These are phyloP conservation scores for Hypolimnas misippus DNA, from an alignment of 2,888 invertebrate genomes.

Conservation along the genomic window DNA sequence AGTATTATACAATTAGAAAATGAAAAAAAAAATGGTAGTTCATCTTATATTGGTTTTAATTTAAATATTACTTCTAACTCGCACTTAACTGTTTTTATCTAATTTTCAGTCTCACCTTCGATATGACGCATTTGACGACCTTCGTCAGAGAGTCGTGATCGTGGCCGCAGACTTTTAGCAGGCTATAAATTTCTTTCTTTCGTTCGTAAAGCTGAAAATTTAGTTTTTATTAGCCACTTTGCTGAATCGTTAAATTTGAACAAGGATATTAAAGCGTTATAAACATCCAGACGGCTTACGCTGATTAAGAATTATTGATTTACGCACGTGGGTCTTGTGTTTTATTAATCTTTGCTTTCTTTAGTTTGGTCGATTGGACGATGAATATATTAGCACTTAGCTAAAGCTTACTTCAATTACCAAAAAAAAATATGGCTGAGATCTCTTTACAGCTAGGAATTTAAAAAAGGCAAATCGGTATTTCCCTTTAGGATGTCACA, in stretches of 20 bases:
- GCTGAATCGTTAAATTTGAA: constrained; percentile 15
- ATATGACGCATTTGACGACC: constrained; percentile 79
- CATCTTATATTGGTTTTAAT: no score
- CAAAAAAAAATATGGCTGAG: no score
- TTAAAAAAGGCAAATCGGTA: no score
- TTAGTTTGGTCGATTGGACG: neutral
- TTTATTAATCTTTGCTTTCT: neutral
- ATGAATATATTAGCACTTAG: constrained; percentile 11
- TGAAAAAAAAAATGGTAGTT: no score
- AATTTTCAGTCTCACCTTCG: constrained; percentile 59
- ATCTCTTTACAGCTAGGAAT: no score
- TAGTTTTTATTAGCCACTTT: constrained; percentile 27
- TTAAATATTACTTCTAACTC: no score
- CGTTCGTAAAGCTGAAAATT: constrained; percentile 66
- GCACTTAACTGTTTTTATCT: no score
- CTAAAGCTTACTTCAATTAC: no score
- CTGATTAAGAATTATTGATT: neutral
- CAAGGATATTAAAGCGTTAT: constrained; percentile 6
- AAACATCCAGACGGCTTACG: neutral
- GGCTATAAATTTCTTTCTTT: constrained; percentile 64
- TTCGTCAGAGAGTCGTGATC: constrained; percentile 75
- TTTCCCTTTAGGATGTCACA: no score
- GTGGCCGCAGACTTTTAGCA: constrained; percentile 75
- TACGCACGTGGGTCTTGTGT: neutral
- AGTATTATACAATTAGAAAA: no score